Conservation (phyloP, 2,113 vertebrate genomes). For the Plectropomus leopardus region DNA sequence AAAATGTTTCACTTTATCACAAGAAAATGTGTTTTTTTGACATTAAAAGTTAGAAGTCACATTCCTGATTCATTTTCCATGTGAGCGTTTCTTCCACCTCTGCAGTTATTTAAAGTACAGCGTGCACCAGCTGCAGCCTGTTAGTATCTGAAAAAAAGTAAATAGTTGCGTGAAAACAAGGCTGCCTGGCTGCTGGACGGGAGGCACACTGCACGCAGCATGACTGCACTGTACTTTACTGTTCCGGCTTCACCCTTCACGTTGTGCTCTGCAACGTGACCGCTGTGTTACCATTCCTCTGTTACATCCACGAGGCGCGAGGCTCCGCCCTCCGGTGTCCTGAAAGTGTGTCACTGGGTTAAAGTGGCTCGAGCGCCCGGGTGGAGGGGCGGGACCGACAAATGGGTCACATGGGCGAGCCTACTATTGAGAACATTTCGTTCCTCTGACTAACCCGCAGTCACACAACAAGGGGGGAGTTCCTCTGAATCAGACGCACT, state of each 20-base stretch:
- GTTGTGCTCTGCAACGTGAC: slow-evolving; percentile 81
- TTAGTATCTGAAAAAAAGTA: too few species aligned
- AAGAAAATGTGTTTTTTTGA: too few species aligned
- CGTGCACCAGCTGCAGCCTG: too few species aligned
- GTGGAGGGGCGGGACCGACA: slow-evolving; percentile 71
- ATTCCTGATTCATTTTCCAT: too few species aligned
- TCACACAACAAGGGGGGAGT: slow-evolving; percentile 45
- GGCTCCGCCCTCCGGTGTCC: slow-evolving; percentile 62
- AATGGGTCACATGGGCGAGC: slow-evolving; percentile 78
- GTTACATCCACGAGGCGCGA: slow-evolving; percentile 48
- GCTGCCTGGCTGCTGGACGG: too few species aligned
- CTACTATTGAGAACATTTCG: slow-evolving; percentile 82
- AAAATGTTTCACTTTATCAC: too few species aligned
- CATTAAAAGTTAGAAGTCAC: too few species aligned
- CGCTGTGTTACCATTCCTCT: slow-evolving; percentile 11
- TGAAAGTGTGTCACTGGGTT: slow-evolving; percentile 91
- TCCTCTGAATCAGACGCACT: not conserved
- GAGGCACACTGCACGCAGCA: too few species aligned
- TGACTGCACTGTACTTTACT: too few species aligned
- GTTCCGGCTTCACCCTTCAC: slow-evolving; percentile 28
- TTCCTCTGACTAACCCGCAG: slow-evolving; percentile 63
- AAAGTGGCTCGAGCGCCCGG: slow-evolving; percentile 72
- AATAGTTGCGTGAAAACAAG: too few species aligned
- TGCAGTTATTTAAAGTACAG: too few species aligned
- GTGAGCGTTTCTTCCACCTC: too few species aligned